phyloP scores from a whole-genome alignment of 2,113 vertebrate genomes.

The Carassius auratus region DNA sequence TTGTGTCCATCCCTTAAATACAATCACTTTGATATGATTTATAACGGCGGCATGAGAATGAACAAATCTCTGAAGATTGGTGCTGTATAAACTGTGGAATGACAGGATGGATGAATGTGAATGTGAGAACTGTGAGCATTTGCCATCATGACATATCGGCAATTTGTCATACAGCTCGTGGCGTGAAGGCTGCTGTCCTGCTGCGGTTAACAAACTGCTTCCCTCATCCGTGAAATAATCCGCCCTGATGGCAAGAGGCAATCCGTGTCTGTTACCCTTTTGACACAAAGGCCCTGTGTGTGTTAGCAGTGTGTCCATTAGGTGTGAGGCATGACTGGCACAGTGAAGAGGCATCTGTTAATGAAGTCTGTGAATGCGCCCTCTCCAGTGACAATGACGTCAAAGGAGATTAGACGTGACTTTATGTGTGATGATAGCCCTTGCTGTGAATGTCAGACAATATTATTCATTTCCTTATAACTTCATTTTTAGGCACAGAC shows the following conservation, averaged over 20 bases:
- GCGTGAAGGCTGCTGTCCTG: constrained; percentile 16
- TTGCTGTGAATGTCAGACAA: constrained; percentile 64
- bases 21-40: background rate
- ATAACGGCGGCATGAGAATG: background rate
- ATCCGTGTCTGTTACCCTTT: constrained; percentile 34
- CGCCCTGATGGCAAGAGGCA: constrained; percentile 18
- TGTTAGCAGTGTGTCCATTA: constrained; percentile 66
- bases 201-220: constrained; percentile 23
- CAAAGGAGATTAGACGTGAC: constrained; percentile 71
- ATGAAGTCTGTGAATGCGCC: constrained; percentile 53
- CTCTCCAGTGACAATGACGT: constrained; percentile 72
- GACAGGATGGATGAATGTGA: constrained; percentile 25
- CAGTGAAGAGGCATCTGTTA: constrained; percentile 60
- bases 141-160: constrained; percentile 22
- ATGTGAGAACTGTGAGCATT: constrained; percentile 37
- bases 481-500: constrained; percentile 33
- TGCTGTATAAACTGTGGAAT: constrained; percentile 34
- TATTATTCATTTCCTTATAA: constrained; percentile 38
- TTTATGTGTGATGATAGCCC: constrained; percentile 71
- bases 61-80: background rate
- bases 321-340: constrained; percentile 67
- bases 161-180: constrained; percentile 31
- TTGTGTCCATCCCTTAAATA: background rate
- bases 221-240: constrained; percentile 22
- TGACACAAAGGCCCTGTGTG: constrained; percentile 30